Evolutionary conservation across 1,140 invertebrate genomes (phyloP), one percentile per base, ranked within the genome.

Genomic region (Meloidogyne floridensis): DNA sequence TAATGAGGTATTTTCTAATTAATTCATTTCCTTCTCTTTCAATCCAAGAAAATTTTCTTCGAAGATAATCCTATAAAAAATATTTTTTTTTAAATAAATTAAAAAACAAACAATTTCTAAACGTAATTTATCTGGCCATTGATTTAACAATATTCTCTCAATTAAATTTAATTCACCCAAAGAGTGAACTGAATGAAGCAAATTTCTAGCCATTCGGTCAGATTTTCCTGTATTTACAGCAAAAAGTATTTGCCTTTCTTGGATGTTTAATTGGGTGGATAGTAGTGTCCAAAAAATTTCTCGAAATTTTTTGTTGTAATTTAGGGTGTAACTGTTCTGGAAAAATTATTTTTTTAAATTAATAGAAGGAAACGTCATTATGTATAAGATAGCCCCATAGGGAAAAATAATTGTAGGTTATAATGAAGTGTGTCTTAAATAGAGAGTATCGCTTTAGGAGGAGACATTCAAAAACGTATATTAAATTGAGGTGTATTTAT

Each of bases 271-370:
- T 54, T 78, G 76, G 9, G 79, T 56, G 6, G 77, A 77, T 75
- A 90, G 79, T 54, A 79, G 81, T 18, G 69, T 53, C 87, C 87
- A 88, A 54, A 88, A 84, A 20, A 86, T 77, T 73, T 86, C 84
- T 3, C 87, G 88, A 74, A 88, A 88, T 51, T 84, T 84, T 18
- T 72, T 65, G 79, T 90, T 88, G 80, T 88, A 89, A 53, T 88
- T 87, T 10, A 88, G 43, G 5, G 87, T 84, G 70, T 88, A 87
- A 42, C 75, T 76, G 43, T 18, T 77, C 86, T 32, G 32, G 71
- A 65, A 13, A 11, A 53, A 59, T 59, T 47, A 4, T 47, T 51
- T 20, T 18, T 20, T 11, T 13, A 77, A 72, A 56, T 69, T 20
- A 20, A 20, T 20, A 20, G 20, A 20, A 20, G 20, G 20, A 20